A percentile compares a stretch with the other conserved stretches of the same genome.
Evolutionary conservation across 2,797 vertebrate species (phyloP).

Genomic region (Cephalopachus bancanus): DNA sequence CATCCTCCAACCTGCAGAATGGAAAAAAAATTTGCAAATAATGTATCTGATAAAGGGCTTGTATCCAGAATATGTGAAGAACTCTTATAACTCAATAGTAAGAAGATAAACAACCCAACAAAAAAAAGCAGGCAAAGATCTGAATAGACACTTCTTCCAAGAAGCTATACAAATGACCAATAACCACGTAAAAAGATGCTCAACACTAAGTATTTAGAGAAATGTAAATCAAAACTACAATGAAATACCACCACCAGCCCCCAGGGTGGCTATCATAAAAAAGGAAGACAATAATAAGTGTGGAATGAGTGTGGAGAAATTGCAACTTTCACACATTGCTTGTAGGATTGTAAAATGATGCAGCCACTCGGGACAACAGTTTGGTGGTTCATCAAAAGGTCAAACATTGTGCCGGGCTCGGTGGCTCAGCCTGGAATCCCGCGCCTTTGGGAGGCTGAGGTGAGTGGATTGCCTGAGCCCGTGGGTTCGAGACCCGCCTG

Average conservation of each 20-base stretch:
- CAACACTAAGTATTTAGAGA: background rate
- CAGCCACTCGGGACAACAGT: background rate
- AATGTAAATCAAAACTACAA: background rate
- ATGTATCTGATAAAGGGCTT: background rate
- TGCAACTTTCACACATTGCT: background rate
- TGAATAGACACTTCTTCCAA: conserved; percentile 16
- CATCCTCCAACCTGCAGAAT: background rate
- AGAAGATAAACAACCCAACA: conserved; percentile 38
- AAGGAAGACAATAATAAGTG: background rate
- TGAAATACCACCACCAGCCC: background rate
- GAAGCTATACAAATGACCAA: background rate
- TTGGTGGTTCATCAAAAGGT: background rate
- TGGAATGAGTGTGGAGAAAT: background rate
- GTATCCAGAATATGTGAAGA: background rate
- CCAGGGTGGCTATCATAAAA: background rate
- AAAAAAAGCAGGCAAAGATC: background rate
- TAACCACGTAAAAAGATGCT: background rate
- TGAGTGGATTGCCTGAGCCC: too few species aligned
- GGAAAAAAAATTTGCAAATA: background rate
- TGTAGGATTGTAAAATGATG: background rate
- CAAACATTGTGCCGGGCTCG: background rate
- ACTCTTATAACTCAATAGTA: background rate
- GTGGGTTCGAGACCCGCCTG: too few species aligned
- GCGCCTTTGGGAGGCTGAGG: too few species aligned
- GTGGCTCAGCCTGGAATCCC: too few species aligned